Evolutionary conservation across 2,888 invertebrate genomes (phyloP), one percentile per base, ranked within the genome.

Genomic region (Macaria notata): DNA sequence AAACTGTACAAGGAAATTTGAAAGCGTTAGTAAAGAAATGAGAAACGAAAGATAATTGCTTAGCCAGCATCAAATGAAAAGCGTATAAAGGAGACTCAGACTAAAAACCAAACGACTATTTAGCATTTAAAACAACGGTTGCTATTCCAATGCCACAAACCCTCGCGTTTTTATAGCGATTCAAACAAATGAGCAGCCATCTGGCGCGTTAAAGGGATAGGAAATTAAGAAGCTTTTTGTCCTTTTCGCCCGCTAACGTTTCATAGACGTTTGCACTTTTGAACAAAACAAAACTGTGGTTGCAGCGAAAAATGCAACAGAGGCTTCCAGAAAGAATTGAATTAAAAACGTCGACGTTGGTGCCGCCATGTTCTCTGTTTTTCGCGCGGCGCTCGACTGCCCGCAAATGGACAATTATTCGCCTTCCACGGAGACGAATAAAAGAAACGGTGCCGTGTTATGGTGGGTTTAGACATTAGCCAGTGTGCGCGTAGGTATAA

Each of bases 361-460:
- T 73, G 77, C 81, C 79, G 19, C 76, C 62, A 72, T 73, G 77
- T 83, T 79, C 75, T 81, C 78, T 85, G 84, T 86, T 87, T 88
- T 89, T 86, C 80, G 79, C 78, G 74, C 75, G 65, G 75, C 81
- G 85, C 83, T 78, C 83, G 77, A 81, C 79, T 84, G 81, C 80
- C 83, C 86, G 77, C 86, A 86, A 89, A 88, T 88, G 85, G 87
- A 87, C 87, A 86, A 88, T 88, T 87, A 88, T 85, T 84, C 69
- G 73, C 57, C 56, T 50, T 50, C 54, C 45, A 60, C 43, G 54
- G 53, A 61, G 53, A 56, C 46, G 52, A 63, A 62, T 58, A 62
- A 62, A 64, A 59, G 46, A 49, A 58, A 45, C 47, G 38, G 31
- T 8, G 48, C 39, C 46, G 39, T 2, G 41, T 41, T 41, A 52